Evolutionary conservation across 2,888 invertebrate genomes (phyloP).

Genomic region (Parasteatoda lunata): DNA sequence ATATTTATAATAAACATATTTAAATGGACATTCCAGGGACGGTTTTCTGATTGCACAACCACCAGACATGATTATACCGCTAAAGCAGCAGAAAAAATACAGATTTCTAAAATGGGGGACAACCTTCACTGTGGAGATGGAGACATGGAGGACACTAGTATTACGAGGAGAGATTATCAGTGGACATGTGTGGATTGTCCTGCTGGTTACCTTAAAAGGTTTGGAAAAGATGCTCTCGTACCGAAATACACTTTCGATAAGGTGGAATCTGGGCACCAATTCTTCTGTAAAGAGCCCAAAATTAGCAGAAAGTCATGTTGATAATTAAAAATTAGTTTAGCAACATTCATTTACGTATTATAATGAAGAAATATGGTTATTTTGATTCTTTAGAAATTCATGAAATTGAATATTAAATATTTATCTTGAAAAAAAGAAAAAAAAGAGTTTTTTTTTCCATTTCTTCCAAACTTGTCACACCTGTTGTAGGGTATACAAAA

Average conservation of each 20-base stretch:
- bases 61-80: conserved; percentile 37
- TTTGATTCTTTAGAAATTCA: too few relatives aligned
- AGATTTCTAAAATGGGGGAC: conserved; percentile 7
- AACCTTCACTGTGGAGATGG: conserved; percentile 34
- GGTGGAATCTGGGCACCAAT: conserved; percentile 40
- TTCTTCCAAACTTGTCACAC: too few relatives aligned
- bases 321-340: not conserved
- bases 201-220: conserved; percentile 46
- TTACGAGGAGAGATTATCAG: conserved; percentile 43
- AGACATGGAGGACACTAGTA: conserved; percentile 32
- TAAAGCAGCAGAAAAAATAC: conserved; percentile 8
- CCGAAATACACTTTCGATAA: conserved; percentile 49
- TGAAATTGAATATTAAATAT: too few relatives aligned
- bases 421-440: too few relatives aligned
- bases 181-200: conserved; percentile 43
- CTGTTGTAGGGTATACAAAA: too few relatives aligned
- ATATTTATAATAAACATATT: not conserved
- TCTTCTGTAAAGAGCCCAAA: conserved; percentile 32
- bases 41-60: conserved; percentile 40
- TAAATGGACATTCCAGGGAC: conserved; percentile 12
- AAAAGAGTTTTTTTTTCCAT: too few relatives aligned
- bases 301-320: not conserved
- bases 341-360: too few relatives aligned
- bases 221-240: conserved; percentile 49
- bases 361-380: too few relatives aligned